Evolutionary conservation across 2,113 vertebrate species (phyloP).

Genomic region (Prochilodus magdalenae): DNA sequence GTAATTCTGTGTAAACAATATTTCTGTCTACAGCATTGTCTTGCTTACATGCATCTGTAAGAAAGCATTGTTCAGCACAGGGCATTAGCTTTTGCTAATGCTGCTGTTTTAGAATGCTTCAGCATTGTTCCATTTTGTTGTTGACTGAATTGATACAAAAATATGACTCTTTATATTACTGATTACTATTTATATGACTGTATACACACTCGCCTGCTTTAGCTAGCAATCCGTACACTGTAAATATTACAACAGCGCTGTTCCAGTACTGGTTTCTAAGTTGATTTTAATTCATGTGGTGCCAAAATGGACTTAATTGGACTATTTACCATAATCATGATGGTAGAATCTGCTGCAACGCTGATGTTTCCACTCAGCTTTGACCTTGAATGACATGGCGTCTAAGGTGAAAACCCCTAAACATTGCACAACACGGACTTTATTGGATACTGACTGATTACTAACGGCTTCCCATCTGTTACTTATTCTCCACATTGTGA

Average conservation of each 20-base stretch:
- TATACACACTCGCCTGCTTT: not conserved
- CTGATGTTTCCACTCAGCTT: not conserved
- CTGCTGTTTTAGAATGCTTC: not conserved
- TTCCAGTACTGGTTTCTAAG: no score
- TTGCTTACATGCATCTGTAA: constrained; percentile 57
- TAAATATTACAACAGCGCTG: not conserved
- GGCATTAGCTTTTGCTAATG: not conserved
- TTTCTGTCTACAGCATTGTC: constrained; percentile 65
- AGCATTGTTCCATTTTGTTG: not conserved
- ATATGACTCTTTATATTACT: not conserved
- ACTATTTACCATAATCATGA: not conserved
- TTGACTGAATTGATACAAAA: not conserved
- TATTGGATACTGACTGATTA: not conserved
- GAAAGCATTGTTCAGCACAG: not conserved
- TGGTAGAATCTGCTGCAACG: not conserved
- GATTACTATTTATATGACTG: not conserved
- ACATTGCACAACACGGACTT: not conserved
- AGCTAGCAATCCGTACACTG: not conserved
- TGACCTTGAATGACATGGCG: not conserved
- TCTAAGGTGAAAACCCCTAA: not conserved
- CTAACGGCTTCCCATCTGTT: not conserved
- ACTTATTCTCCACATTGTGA: not conserved
- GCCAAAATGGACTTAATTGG: not conserved
- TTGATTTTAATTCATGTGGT: not conserved
- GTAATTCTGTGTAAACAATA: constrained; percentile 77